Evolutionary conservation across 35 echinoderm and acorn worm genomes (phyloP).

Genomic region (Acanthaster planci): DNA sequence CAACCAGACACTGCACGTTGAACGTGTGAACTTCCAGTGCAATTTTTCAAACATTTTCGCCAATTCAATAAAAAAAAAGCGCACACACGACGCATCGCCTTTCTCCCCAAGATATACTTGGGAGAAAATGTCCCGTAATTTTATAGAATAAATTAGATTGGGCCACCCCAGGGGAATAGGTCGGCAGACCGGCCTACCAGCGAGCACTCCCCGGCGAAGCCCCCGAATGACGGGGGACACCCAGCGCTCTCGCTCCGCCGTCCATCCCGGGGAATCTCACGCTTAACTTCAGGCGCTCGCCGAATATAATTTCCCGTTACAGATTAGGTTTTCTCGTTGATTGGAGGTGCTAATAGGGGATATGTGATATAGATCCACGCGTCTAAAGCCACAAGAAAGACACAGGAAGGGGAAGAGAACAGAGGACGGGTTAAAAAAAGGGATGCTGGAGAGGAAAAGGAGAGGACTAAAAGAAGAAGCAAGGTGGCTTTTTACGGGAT

Average conservation of each 20-base stretch:
- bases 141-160: slow-evolving; percentile 13
- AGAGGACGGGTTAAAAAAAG: neutral
- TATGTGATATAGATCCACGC: slow-evolving; percentile 5
- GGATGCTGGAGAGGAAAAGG: neutral
- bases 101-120: neutral
- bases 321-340: neutral
- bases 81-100: neutral
- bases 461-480: neutral
- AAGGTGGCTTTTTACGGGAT: too few species aligned
- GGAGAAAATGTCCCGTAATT: neutral
- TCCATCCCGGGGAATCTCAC: neutral
- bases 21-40: too few species aligned
- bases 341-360: slow-evolving; percentile 22
- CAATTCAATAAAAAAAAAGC: neutral
- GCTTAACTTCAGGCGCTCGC: slow-evolving; percentile 13
- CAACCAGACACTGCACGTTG: too few species aligned
- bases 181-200: neutral
- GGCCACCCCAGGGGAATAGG: neutral
- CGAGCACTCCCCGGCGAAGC: neutral
- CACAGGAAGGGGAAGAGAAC: neutral
- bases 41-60: neutral
- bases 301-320: slow-evolving; percentile 29
- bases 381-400: neutral
- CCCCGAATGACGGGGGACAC: neutral
- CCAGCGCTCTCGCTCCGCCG: neutral